Conservation (phyloP, 1,140 invertebrate genomes). For the Stratiolaelaps scimitus region DNA sequence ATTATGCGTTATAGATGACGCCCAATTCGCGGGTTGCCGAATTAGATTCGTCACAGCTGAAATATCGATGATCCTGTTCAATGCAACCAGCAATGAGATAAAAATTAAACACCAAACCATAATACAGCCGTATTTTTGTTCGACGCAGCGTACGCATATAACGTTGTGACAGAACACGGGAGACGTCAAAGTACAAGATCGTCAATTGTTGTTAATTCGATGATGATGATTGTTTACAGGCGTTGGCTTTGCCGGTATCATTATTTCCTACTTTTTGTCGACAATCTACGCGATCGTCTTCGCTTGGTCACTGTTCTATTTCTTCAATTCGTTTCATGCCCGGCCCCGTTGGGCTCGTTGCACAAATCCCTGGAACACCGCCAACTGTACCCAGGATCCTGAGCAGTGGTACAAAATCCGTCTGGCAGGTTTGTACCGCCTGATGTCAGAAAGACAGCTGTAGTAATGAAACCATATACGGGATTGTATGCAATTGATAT, state of each 20-base stretch:
- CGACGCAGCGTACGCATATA: no score
- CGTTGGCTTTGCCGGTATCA: conserved; percentile 64
- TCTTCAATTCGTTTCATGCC: conserved; percentile 71
- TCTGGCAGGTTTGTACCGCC: conserved; percentile 14
- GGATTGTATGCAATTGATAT: not conserved
- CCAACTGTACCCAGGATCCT: conserved; percentile 46
- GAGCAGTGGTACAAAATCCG: conserved; percentile 23
- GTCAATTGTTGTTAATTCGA: no score
- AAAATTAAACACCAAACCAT: no score
- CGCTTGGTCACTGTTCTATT: conserved; percentile 83
- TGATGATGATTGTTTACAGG: conserved; percentile 37
- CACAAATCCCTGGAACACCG: conserved; percentile 71
- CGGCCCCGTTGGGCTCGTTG: conserved; percentile 79
- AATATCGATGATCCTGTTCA: no score
- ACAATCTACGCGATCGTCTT: conserved; percentile 92
- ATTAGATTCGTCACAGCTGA: no score
- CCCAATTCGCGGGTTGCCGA: no score
- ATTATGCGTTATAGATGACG: no score
- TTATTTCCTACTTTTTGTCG: conserved; percentile 88
- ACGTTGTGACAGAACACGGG: no score
- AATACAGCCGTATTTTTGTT: no score
- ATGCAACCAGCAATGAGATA: no score
- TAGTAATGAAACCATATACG: not conserved
- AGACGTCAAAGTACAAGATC: no score
- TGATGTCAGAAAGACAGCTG: not conserved